Percentiles rank a stretch among this genome's conserved stretches.
phyloP scores from a whole-genome alignment of 2,113 vertebrate genomes.

The Donacobius atricapilla region DNA sequence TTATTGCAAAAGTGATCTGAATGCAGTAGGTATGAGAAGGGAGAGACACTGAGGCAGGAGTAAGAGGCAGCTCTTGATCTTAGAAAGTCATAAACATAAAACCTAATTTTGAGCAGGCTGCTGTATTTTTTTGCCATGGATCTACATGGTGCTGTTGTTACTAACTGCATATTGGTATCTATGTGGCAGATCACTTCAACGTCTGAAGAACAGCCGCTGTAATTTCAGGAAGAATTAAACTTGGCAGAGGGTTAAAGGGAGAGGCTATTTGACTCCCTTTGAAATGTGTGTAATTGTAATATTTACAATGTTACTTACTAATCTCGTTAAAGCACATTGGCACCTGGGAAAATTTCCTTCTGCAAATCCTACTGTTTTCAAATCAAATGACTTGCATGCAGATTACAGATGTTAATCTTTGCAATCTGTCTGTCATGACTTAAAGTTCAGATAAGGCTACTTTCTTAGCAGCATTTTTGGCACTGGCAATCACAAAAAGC shows the following conservation, averaged over 20 bases:
- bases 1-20: not conserved
- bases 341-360: conserved; percentile 3
- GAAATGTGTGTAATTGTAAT: not conserved
- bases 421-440: not conserved
- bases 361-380: not conserved
- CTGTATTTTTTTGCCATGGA: not conserved
- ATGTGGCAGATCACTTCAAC: not conserved
- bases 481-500: not conserved
- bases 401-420: not conserved
- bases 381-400: not conserved
- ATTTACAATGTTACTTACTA: not conserved
- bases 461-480: not conserved
- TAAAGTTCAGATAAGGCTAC: not conserved
- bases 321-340: not conserved
- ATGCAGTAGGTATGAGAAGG: not conserved
- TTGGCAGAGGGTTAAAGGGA: conserved; percentile 15
- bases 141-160: not conserved
- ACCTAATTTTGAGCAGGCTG: not conserved
- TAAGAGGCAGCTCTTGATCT: not conserved
- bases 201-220: conserved; percentile 3
- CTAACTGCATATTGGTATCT: not conserved
- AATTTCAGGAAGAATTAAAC: conserved; percentile 14
- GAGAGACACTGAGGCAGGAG: conserved; percentile 40
- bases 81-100: not conserved
- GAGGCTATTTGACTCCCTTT: conserved; percentile 35